Conservation (phyloP, 2,113 vertebrate genomes). For the Cranoglanis bouderius region DNA sequence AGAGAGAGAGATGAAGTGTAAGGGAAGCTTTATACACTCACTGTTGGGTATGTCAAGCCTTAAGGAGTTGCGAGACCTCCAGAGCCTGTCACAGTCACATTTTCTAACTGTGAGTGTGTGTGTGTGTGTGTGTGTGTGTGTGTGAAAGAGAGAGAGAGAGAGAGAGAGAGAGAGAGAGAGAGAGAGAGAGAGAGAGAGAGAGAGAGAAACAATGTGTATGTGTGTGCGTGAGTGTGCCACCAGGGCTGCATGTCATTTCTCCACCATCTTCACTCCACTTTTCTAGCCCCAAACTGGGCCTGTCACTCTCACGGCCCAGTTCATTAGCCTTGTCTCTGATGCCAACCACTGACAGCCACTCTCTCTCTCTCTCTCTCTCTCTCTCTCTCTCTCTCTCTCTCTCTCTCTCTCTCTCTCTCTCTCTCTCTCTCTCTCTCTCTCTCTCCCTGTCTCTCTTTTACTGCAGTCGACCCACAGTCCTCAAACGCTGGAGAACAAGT, state of each 20-base stretch:
- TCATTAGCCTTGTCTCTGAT: conserved; percentile 58
- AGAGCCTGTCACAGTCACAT: conserved; percentile 55
- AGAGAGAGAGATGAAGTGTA: conserved; percentile 29
- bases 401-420: conserved; percentile 34
- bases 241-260: conserved; percentile 51
- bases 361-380: conserved; percentile 35
- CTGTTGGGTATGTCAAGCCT: conserved; percentile 53
- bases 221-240: conserved; percentile 34
- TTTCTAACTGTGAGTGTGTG: conserved; percentile 25
- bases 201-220: neutral
- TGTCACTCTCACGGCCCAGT: conserved; percentile 59
- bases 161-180: neutral
- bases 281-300: conserved; percentile 55
- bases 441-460: neutral
- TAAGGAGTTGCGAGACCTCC: conserved; percentile 56
- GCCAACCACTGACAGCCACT: conserved; percentile 56
- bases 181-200: neutral
- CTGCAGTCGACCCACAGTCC: conserved; percentile 4
- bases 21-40: conserved; percentile 48
- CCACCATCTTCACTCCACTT: conserved; percentile 45
- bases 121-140: conserved; percentile 23
- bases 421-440: conserved; percentile 27
- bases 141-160: neutral
- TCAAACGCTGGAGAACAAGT: neutral
- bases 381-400: conserved; percentile 24